phyloP scores from a whole-genome alignment of 2,797 vertebrate genomes.

The Danio choprae region DNA sequence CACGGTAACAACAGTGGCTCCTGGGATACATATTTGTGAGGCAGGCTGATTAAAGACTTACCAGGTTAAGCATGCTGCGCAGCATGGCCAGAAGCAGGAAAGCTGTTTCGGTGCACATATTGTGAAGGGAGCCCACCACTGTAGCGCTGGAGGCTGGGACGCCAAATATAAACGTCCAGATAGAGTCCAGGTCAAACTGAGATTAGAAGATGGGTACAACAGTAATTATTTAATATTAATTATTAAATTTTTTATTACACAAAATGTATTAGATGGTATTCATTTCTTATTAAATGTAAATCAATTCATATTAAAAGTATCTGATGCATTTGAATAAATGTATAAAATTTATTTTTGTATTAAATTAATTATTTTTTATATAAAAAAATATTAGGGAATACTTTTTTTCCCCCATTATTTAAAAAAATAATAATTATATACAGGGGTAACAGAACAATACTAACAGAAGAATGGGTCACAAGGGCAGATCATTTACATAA shows the following conservation, averaged over 20 bases:
- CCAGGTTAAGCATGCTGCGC: conserved; percentile 97
- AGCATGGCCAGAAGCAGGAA: conserved; percentile 96
- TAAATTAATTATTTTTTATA: too few species aligned
- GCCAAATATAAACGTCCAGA: conserved; percentile 99
- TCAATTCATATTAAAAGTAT: too few species aligned
- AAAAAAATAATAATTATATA: neutral
- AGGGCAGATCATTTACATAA: neutral
- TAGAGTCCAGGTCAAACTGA: conserved; percentile 98
- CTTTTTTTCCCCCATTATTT: too few species aligned
- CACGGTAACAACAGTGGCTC: neutral
- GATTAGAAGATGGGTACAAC: neutral
- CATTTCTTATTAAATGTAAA: neutral
- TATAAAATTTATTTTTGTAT: neutral
- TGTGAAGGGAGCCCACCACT: conserved; percentile 90
- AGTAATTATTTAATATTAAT: neutral
- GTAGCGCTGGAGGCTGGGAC: conserved; percentile 93
- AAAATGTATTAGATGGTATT: neutral
- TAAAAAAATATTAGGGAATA: too few species aligned
- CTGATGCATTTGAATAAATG: too few species aligned
- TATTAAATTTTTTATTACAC: neutral
- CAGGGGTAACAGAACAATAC: neutral
- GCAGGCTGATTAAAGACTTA: conserved; percentile 71
- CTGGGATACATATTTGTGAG: neutral
- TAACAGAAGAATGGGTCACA: neutral
- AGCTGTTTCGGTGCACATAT: conserved; percentile 92